Evolutionary conservation across 35 echinoderm and acorn worm species (phyloP), one percentile per base, ranked within the genome.

Genomic region (Patiria miniata): DNA sequence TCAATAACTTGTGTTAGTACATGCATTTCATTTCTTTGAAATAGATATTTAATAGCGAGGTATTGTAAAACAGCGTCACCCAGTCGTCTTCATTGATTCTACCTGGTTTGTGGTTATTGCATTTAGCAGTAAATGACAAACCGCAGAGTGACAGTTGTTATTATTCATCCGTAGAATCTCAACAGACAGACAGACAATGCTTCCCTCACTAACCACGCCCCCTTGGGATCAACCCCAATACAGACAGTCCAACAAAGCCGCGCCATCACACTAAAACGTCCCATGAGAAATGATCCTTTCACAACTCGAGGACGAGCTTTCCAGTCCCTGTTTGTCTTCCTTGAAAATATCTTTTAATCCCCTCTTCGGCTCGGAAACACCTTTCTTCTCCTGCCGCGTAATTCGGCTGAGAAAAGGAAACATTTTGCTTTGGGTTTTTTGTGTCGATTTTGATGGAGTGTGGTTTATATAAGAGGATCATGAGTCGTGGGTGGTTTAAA

Each of bases 271-370:
- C 65, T 47, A 47, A 47, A 47, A 47, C 7, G 65, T 73, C 65
- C 65, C 30, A 7, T 26, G 65, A 73, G 65, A 73, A 15, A 32
- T n/a, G 60, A 28, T 21, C 22, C 7, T 30, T 73, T 73, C 65
- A 8, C 15, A 26, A n/a, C 65, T 36, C 61, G n/a, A 2, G 19
- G 65, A 73, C 26, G 65, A 28, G 14, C 18, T 36, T 22, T 61
- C 21, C 18, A 2, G 21, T 73, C 65, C 29, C 29, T 0, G 34
- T 23, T 73, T 73, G 65, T 73, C 34, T 73, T 73, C 65, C 65
- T 73, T 73, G 65, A 73, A 73, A 73, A 73, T n/a, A n/a, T 73
- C 65, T 10, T 26, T 15, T 73, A 73, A 73, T 73, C 65, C 65
- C 26, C 10, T 10, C 14, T 30, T 73, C 65, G 23, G 65, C 29